Percentiles rank a stretch among this genome's conserved stretches.
Conservation (phyloP, 1,140 invertebrate species). For the Liolophura sinensis region DNA sequence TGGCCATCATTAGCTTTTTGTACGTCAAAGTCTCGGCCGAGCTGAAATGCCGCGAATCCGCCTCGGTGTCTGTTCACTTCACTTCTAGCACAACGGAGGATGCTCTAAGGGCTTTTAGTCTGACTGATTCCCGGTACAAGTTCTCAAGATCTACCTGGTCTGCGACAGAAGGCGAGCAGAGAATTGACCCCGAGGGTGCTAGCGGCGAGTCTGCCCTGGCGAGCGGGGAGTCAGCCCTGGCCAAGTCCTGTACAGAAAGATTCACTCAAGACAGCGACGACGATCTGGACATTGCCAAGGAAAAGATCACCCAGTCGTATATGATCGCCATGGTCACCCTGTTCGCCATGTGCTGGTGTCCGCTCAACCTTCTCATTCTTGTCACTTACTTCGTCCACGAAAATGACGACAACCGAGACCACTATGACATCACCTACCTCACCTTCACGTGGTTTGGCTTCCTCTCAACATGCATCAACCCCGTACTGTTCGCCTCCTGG, state of each 20-base stretch:
- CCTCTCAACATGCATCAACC: constrained; percentile 69
- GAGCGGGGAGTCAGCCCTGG: constrained; percentile 9
- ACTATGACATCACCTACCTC: constrained; percentile 72
- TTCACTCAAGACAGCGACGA: constrained; percentile 61
- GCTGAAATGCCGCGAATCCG: constrained; percentile 64
- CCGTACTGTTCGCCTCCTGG: constrained; percentile 69
- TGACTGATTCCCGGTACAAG: constrained; percentile 8
- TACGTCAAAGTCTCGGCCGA: constrained; percentile 68
- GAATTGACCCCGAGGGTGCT: neutral
- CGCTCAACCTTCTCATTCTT: constrained; percentile 70
- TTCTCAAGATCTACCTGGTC: constrained; percentile 6
- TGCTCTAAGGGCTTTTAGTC: constrained; percentile 9
- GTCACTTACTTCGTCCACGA: constrained; percentile 69
- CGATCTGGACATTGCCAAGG: constrained; percentile 67
- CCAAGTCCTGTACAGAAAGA: constrained; percentile 21
- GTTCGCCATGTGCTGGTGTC: constrained; percentile 70
- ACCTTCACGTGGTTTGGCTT: constrained; percentile 75
- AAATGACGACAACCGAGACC: constrained; percentile 70
- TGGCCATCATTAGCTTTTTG: constrained; percentile 67
- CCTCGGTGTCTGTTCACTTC: constrained; percentile 56
- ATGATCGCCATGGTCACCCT: constrained; percentile 69
- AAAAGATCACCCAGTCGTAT: constrained; percentile 71
- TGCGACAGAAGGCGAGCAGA: constrained; percentile 6
- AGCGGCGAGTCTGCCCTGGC: constrained; percentile 8
- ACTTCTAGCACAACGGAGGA: constrained; percentile 59